Evolutionary conservation across 2,113 vertebrate genomes (phyloP).

Genomic region (Stigmatopora nigra): DNA sequence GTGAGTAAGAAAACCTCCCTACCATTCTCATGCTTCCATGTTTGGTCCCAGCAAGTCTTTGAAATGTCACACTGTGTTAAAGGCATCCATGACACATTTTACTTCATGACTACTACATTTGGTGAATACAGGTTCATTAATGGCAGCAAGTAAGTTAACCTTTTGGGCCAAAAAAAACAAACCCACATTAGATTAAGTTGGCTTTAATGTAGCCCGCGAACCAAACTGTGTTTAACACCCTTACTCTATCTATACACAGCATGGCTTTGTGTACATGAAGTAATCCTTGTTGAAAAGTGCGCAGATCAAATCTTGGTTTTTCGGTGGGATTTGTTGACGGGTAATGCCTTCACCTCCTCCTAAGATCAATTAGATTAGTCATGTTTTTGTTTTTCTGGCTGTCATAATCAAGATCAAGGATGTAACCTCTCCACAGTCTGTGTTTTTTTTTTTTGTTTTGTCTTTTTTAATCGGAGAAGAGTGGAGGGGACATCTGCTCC

Average conservation of each 20-base stretch:
- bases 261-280: slow-evolving; percentile 26
- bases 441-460: slow-evolving; percentile 2
- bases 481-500: slow-evolving; percentile 12
- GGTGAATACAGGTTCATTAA: too few species aligned
- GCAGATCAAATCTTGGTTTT: slow-evolving; percentile 48
- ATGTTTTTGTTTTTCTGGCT: slow-evolving; percentile 26
- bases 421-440: not conserved
- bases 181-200: too few species aligned
- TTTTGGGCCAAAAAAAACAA: too few species aligned
- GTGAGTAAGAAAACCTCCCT: not conserved
- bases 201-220: too few species aligned
- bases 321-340: slow-evolving; percentile 21
- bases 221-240: too few species aligned
- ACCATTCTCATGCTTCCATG: not conserved
- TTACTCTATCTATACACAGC: not conserved
- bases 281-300: slow-evolving; percentile 37
- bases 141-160: too few species aligned
- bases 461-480: not conserved
- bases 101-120: too few species aligned
- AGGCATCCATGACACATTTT: not conserved
- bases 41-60: slow-evolving; percentile 8
- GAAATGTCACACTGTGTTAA: not conserved
- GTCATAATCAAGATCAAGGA: slow-evolving; percentile 5
- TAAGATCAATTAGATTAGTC: slow-evolving; percentile 30
- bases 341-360: slow-evolving; percentile 9